Percentiles rank a stretch among this genome's conserved stretches.
phyloP scores from a whole-genome alignment of 2,797 vertebrate genomes.

The Dromococcyx pavoninus region DNA sequence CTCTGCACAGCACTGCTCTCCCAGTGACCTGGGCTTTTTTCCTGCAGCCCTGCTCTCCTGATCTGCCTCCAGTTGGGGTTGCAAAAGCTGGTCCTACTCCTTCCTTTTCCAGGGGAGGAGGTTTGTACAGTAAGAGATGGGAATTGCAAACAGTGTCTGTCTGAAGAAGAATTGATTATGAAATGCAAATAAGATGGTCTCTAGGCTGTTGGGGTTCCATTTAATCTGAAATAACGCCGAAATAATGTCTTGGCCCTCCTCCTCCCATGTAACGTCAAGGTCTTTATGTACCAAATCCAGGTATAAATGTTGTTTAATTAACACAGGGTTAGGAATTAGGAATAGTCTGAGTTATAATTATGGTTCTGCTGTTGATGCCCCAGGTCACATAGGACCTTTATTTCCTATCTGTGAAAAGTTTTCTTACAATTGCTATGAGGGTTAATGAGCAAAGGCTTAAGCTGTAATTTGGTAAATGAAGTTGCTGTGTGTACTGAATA shows the following conservation, averaged over 20 bases:
- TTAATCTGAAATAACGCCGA: conserved; percentile 43
- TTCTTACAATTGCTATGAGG: neutral
- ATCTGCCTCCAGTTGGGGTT: conserved; percentile 29
- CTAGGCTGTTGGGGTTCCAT: neutral
- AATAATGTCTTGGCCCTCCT: neutral
- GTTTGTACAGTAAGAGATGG: neutral
- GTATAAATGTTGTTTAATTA: conserved; percentile 60
- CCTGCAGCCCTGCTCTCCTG: neutral
- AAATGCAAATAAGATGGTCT: conserved; percentile 14
- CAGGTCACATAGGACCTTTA: neutral
- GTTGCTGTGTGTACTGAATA: neutral
- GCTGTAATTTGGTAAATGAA: neutral
- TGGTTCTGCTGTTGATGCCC: conserved; percentile 67
- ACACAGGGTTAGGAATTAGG: conserved; percentile 65
- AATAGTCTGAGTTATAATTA: conserved; percentile 64
- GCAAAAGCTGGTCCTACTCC: neutral
- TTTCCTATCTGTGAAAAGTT: neutral
- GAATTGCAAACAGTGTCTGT: neutral
- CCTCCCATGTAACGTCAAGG: neutral
- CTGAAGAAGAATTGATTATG: neutral
- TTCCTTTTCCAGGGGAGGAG: conserved; percentile 17
- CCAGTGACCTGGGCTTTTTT: conserved; percentile 26
- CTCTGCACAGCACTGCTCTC: neutral
- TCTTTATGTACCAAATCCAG: conserved; percentile 55
- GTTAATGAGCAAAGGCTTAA: neutral